Evolutionary conservation across 2,797 vertebrate species (phyloP), one percentile per base, ranked within the genome.

Genomic region (Macroramphosus scolopax): DNA sequence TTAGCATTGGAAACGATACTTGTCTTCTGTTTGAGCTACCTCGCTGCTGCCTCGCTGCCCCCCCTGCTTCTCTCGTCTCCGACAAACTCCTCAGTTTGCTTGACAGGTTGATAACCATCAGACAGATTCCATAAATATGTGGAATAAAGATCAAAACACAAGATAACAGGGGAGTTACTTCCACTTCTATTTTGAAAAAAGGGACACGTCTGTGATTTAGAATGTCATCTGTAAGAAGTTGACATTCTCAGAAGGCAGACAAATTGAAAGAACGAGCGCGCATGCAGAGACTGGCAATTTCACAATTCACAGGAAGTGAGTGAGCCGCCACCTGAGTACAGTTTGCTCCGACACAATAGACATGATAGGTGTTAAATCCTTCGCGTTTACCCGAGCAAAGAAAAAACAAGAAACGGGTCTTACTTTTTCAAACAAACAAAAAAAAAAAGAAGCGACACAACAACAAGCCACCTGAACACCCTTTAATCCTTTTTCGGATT

Each of bases 81-180:
- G 64, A 77, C 59, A 69, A 67, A 69, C 57, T 69, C 51, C 39
- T 70, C 65, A 34, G 52, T 45, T 30, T 10, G 50, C 18, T 8
- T 72, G 81, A 79, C 75, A 73, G 51, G 28, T 61, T 39, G 48
- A 69, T 75, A 72, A 51, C 65, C 34, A 72, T 79, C 75, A 77
- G 68, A 84, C 22, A 5, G 53, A 73, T 72, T 63, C 39, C 45
- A 73, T 64, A 75, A 82, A 82, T 62, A 81, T 49, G 49, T 37
- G 68, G 64, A 80, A 80, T 47, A 46, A 63, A 75, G 61, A 78
- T 49, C 68, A 64, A 28, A 70, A 61, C 42, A 33, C 41, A 31
- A 45, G 42, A 72, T 68, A 43, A 81, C 67, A 72, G 42, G 18
- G 34, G 57, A 38, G 49, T 48, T 72, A 42, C 37, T 58, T 51